Conservation (phyloP, 2,888 invertebrate species). For the Cheilosia impressa region DNA sequence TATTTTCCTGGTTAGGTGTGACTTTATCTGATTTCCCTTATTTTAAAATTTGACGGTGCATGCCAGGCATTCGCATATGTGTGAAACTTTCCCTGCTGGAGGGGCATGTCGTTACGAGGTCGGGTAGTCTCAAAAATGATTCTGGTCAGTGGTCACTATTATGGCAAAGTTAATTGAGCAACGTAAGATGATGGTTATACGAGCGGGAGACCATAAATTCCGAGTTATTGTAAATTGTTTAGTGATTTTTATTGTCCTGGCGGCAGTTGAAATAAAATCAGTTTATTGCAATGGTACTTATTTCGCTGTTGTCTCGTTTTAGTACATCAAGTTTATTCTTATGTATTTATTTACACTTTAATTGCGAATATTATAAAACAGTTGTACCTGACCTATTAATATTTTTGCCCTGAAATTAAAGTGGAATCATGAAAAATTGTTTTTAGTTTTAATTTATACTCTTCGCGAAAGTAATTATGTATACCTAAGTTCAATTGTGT, state of each 20-base stretch:
- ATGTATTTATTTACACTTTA: too few species aligned
- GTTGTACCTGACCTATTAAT: too few species aligned
- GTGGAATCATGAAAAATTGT: too few species aligned
- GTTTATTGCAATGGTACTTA: conserved; percentile 33
- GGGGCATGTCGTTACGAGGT: not conserved
- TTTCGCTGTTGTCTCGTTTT: not conserved
- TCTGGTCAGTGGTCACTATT: not conserved
- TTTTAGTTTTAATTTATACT: too few species aligned
- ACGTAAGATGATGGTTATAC: conserved; percentile 22
- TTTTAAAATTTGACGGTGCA: not conserved
- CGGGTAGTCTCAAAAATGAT: not conserved
- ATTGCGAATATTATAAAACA: too few species aligned
- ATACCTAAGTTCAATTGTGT: too few species aligned
- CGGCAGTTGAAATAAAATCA: not conserved
- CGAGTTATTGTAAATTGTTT: not conserved
- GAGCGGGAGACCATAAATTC: not conserved
- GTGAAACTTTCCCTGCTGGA: conserved; percentile 33
- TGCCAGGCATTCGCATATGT: not conserved
- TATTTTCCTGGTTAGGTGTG: not conserved
- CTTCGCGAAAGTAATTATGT: too few species aligned
- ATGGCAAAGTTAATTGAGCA: conserved; percentile 11
- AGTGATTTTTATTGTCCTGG: conserved; percentile 2
- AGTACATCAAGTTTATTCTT: not conserved
- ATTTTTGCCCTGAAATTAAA: too few species aligned
- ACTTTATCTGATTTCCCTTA: conserved; percentile 9